These are phyloP conservation scores for Chrysomela aeneicollis DNA, from an alignment of 2,888 invertebrate species.

Conservation along the genomic window DNA sequence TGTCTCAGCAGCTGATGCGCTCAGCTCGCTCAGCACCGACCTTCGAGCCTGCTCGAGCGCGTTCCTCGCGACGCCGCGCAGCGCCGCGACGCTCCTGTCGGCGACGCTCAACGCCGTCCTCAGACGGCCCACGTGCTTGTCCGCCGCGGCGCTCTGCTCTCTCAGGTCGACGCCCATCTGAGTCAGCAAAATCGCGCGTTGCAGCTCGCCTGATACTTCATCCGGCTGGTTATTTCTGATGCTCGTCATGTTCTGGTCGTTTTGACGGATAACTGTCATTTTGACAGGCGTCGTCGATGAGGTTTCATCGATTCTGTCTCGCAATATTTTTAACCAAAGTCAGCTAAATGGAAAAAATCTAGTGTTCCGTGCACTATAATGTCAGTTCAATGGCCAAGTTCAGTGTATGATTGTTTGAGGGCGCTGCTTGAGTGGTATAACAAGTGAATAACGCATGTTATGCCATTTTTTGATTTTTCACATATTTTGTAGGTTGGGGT, in stretches of 20 bases:
- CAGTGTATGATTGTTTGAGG: no score
- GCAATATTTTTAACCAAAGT: no score
- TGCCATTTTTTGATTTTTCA: no score
- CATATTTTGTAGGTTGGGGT: no score
- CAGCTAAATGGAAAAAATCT: no score
- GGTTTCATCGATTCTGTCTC: no score
- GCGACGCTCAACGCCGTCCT: conserved; percentile 56
- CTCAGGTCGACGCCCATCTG: conserved; percentile 60
- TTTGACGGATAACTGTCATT: not conserved
- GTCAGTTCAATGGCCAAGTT: no score
- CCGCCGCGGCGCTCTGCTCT: conserved; percentile 56
- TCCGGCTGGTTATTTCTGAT: not conserved
- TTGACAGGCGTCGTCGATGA: no score
- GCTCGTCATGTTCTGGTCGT: not conserved
- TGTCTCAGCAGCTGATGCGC: conserved; percentile 9
- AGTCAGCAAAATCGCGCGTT: conserved; percentile 57
- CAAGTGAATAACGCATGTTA: no score
- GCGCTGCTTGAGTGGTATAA: no score
- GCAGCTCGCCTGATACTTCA: conserved; percentile 48
- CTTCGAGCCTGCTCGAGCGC: conserved; percentile 56
- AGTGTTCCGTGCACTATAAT: no score
- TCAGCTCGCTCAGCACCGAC: conserved; percentile 46
- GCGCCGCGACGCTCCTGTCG: conserved; percentile 54
- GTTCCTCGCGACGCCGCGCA: conserved; percentile 55
- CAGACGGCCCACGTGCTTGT: conserved; percentile 59